Conservation (phyloP, 2,797 vertebrate species). For the Sibirionetta formosa region DNA sequence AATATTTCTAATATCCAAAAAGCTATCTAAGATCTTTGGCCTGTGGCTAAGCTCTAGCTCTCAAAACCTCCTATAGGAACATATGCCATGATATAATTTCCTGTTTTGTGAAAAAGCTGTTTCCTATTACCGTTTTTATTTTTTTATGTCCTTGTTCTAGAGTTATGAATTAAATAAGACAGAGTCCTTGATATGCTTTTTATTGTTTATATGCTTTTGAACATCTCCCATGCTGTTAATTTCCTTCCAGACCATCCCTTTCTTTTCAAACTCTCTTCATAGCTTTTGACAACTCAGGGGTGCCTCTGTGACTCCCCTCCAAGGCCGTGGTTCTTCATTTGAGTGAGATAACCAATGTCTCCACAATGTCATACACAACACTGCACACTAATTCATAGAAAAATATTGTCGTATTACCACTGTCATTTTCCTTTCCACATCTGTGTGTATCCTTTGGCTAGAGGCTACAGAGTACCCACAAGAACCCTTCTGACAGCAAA, state of each 20-base stretch:
- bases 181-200: neutral
- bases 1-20: neutral
- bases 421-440: neutral
- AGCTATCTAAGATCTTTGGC: neutral
- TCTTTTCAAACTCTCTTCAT: neutral
- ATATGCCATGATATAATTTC: neutral
- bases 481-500: neutral
- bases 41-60: neutral
- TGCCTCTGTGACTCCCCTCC: neutral
- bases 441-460: neutral
- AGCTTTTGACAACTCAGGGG: neutral
- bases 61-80: neutral
- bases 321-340: neutral
- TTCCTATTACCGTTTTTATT: neutral
- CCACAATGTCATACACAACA: rapidly evolving
- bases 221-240: neutral
- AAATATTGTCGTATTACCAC: neutral
- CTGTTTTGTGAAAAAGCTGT: neutral
- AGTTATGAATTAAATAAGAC: neutral
- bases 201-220: neutral
- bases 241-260: neutral
- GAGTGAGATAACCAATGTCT: neutral
- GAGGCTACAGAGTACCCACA: neutral
- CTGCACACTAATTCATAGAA: neutral
- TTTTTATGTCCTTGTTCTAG: neutral